Evolutionary conservation across 2,113 vertebrate species (phyloP), one percentile per base, ranked within the genome.

Genomic region (Ceratotherium simum): DNA sequence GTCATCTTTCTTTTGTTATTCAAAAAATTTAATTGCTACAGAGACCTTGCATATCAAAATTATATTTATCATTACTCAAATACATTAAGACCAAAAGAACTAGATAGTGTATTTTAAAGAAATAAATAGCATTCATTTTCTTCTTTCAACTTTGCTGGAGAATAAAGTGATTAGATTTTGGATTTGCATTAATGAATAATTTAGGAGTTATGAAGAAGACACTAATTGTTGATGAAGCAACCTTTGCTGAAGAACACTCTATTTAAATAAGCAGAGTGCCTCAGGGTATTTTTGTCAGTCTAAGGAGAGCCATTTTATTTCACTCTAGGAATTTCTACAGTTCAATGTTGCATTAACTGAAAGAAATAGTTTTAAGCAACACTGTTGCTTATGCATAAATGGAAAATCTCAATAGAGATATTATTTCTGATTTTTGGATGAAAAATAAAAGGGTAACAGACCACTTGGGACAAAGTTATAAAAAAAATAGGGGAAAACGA

Each of bases 181-280:
- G 79, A 95, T 97, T 95, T 98, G 95, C 94, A 95, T 97, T 97
- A 97, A 98, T 98, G 97, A 98, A 98, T 98, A 97, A 97, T 97
- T 98, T 97, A 95, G 76, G 56, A 93, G 80, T 85, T 82, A 79
- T 69, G 67, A 82, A 85, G 78, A 96, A 97, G 96, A 96, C 84
- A 92, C 79, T 97, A 96, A 97, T 91, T 96, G 89, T 96, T 96
- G 97, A 91, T 90, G 54, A 70, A 95, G 72, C 58, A 88, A 92
- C 27, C 33, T 95, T 69, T 85, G 72, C 88, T 95, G 42, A 95
- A 94, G 46, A 97, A 80, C 51, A 58, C 60, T 83, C 23, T 48
- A 69, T 97, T 97, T 72, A 95, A 98, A 97, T 79, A 95, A 95
- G n/a, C 72, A 72, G 90, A 82, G 46, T 73, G 64, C 92, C 36